Percentiles rank a stretch among this genome's conserved stretches.
phyloP scores from a whole-genome alignment of 2,797 vertebrate genomes.

The Rhinophrynus dorsalis region DNA sequence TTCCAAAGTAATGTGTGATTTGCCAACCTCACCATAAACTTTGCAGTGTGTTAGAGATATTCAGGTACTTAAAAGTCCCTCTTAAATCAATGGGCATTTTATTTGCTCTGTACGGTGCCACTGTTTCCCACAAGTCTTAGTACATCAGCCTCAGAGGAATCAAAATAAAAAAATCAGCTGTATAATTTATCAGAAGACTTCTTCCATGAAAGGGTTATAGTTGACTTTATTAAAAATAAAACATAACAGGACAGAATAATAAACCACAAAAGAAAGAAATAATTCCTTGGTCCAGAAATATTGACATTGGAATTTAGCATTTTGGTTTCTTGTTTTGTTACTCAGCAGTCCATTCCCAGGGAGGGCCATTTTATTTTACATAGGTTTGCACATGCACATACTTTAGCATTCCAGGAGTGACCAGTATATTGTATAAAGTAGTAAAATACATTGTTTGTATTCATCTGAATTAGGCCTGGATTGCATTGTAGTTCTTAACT shows the following conservation, averaged over 20 bases:
- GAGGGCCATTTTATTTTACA: not conserved
- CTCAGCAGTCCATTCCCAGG: not conserved
- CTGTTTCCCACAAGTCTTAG: no score
- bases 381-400: not conserved
- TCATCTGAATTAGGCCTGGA: not conserved
- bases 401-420: not conserved
- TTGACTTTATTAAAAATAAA: conserved; percentile 42
- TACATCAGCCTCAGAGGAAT: no score
- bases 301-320: conserved; percentile 40
- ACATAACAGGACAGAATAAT: conserved; percentile 27
- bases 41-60: no score
- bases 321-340: not conserved
- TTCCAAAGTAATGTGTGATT: no score
- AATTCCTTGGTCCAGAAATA: conserved; percentile 21
- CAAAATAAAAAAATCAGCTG: no score
- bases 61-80: no score
- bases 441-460: not conserved
- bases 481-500: no score
- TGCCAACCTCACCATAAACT: no score
- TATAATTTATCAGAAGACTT: no score
- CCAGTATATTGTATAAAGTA: not conserved
- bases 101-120: no score
- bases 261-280: conserved; percentile 24
- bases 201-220: conserved; percentile 3
- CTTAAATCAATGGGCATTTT: no score